Percentiles rank a stretch among this genome's conserved stretches.
phyloP scores from a whole-genome alignment of 2,113 vertebrate species.

The Protobothrops mucrosquamatus region DNA sequence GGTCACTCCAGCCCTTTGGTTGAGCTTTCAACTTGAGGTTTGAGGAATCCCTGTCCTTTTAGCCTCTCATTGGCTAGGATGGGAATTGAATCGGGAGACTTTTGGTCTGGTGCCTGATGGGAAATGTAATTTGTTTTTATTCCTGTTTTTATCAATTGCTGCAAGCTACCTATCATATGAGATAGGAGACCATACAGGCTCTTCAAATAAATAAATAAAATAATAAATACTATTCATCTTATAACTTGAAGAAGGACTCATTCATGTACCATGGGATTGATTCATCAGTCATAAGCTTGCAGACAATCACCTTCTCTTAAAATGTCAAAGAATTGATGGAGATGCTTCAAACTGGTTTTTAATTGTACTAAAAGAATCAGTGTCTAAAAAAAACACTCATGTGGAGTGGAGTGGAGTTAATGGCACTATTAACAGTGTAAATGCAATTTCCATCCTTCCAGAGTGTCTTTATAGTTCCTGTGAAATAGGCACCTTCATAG shows the following conservation, averaged over 20 bases:
- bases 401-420: too few relatives aligned
- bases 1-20: background rate
- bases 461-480: background rate
- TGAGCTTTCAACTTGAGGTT: background rate
- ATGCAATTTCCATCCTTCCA: background rate
- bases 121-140: background rate
- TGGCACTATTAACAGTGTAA: background rate
- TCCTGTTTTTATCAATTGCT: background rate
- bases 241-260: background rate
- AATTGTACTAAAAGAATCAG: background rate
- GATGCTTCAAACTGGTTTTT: background rate
- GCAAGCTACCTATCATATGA: background rate
- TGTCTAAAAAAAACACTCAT: background rate
- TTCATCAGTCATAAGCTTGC: background rate
- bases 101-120: background rate
- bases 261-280: background rate
- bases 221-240: background rate
- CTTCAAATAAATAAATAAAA: background rate
- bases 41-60: background rate
- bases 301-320: background rate
- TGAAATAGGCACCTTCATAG: background rate
- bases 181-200: background rate
- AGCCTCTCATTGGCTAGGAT: background rate
- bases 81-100: background rate
- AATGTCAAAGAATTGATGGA: background rate